Evolutionary conservation across 2,113 vertebrate species (phyloP).

Genomic region (Platichthys flesus): DNA sequence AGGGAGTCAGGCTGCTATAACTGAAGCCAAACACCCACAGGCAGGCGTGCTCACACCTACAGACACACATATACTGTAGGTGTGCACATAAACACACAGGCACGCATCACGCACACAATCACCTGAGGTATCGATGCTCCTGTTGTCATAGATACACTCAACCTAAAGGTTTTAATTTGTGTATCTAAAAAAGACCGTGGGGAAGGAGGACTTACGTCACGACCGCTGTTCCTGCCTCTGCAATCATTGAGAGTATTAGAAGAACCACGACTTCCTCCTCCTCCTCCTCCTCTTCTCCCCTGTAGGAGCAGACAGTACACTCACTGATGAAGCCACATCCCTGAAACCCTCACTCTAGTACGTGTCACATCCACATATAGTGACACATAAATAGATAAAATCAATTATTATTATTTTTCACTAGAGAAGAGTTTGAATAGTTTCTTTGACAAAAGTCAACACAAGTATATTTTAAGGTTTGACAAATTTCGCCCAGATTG

Average conservation of each 20-base stretch:
- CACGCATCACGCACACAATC: neutral
- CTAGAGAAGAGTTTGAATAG: neutral
- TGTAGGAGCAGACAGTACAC: slow-evolving; percentile 38
- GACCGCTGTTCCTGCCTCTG: slow-evolving; percentile 49
- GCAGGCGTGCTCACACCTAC: slow-evolving; percentile 14
- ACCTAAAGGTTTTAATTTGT: slow-evolving; percentile 39
- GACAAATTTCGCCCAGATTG: too few species aligned
- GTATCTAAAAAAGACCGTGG: slow-evolving; percentile 25
- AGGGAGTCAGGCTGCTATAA: slow-evolving; percentile 23
- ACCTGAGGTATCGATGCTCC: slow-evolving; percentile 15
- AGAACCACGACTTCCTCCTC: slow-evolving; percentile 38
- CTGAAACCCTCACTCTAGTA: neutral
- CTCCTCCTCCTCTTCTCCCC: slow-evolving; percentile 39
- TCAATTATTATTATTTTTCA: neutral
- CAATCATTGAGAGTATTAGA: slow-evolving; percentile 51
- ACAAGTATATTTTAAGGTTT: too few species aligned
- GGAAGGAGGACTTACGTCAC: slow-evolving; percentile 64
- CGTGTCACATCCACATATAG: neutral
- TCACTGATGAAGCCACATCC: slow-evolving; percentile 14
- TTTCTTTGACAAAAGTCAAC: too few species aligned
- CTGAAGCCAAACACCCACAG: slow-evolving; percentile 51
- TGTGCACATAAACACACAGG: neutral
- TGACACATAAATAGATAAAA: neutral
- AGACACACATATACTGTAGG: slow-evolving; percentile 5
- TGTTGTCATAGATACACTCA: slow-evolving; percentile 52